Base-by-base conservation (phyloP, 2,888 invertebrate species). In the Synergus laeviventris region DNA sequence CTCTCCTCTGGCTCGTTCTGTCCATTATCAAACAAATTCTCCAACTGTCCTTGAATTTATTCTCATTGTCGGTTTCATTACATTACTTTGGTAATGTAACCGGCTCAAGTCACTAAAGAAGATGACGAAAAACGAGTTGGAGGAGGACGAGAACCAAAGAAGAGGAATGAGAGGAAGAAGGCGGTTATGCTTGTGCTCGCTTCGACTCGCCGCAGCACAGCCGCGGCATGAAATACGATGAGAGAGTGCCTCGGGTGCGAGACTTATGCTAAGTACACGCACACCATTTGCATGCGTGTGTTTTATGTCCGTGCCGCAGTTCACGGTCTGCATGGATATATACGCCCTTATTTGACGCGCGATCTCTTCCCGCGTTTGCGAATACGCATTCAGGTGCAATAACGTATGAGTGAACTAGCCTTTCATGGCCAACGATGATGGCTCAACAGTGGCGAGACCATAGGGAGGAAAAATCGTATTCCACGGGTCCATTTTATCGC, bases 211-310 rank as follows among this genome's bases (percentile, higher is more conserved):
- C 66, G 74, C 76, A 78, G 60, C 61, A 54, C 45, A 70, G 73
- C 81, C 83, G 76, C 79, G 82, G 86, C 81, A 86, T 89, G 89
- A 89, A 90, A 89, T 90, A 90, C 88, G 89, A 90, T 88, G 89
- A 87, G 88, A 89, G 88, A 90, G 85, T 85, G 88, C 89, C 88
- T 86, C 87, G 87, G 89, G 89, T 89, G 85, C 85, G 85, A 87
- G 89, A 86, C 89, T 88, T 88, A 89, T 89, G 89, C 88, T 88
- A 90, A 89, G 87, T 88, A 87, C 89, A 86, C 86, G 86, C 85
- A 85, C 84, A 86, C 86, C 56, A 73, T 74, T 59, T 61, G 77
- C 42, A 74, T 81, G 75, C 81, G 81, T 81, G 81, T 78, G 78
- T 79, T 83, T 83, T 81, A 82, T 84, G 79, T 76, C 38, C 77